phyloP scores from a whole-genome alignment of 2,888 invertebrate genomes.

The Sericinus montela region DNA sequence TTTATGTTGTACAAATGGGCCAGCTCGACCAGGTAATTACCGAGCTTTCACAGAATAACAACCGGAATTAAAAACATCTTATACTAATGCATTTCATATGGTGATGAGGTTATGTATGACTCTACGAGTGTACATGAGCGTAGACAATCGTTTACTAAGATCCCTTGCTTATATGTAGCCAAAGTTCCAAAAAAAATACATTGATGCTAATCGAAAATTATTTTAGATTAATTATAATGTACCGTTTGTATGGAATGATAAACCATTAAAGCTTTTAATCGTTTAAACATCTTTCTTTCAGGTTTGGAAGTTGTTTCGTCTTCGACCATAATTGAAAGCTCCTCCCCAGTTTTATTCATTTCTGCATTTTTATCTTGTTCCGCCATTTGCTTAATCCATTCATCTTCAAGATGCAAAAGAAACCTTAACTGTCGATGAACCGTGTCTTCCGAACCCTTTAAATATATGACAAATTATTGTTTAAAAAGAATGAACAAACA shows the following conservation, averaged over 20 bases:
- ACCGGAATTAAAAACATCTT: no score
- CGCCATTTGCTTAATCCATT: conserved; percentile 45
- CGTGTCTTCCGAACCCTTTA: conserved; percentile 72
- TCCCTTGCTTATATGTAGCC: no score
- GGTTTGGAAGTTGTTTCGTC: conserved; percentile 27
- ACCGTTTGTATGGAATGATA: conserved; percentile 70
- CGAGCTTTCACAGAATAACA: no score
- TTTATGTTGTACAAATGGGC: no score
- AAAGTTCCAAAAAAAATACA: no score
- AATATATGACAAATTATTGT: not conserved
- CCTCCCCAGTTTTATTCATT: conserved; percentile 33
- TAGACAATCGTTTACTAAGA: no score
- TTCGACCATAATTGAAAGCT: conserved; percentile 29
- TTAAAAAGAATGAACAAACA: no score
- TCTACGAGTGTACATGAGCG: no score
- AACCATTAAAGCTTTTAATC: conserved; percentile 56
- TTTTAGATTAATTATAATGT: conserved; percentile 16
- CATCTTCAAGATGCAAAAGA: conserved; percentile 46
- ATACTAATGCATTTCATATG: no score
- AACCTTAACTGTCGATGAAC: conserved; percentile 61
- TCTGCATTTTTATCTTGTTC: conserved; percentile 35
- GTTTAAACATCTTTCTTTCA: conserved; percentile 51
- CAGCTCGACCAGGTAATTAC: no score
- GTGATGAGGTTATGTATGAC: no score
- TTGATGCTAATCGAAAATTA: no score